phyloP scores from a whole-genome alignment of 2,797 vertebrate genomes.

The Oreochromis grahami region DNA sequence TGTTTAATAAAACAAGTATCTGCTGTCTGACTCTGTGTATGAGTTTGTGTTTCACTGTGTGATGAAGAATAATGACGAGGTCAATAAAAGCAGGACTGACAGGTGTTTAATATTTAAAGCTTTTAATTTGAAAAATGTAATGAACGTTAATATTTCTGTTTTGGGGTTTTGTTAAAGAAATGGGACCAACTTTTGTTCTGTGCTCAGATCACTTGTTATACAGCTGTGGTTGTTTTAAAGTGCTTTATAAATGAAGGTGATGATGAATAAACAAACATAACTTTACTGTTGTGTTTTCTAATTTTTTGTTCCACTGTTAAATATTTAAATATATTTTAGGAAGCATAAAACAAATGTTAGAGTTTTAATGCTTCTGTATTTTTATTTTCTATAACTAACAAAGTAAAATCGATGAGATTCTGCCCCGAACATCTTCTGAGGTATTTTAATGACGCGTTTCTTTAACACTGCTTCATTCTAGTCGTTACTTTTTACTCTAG shows the following conservation, averaged over 20 bases:
- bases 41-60: too few species aligned
- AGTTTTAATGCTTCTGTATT: not conserved
- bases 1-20: not conserved
- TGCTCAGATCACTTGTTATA: not conserved
- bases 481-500: accelerated
- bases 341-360: not conserved
- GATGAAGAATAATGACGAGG: too few species aligned
- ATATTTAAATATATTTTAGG: not conserved
- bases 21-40: not conserved
- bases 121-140: not conserved
- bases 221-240: not conserved
- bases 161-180: too few species aligned
- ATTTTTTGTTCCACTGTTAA: not conserved
- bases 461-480: accelerated
- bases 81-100: not conserved
- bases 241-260: not conserved
- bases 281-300: not conserved
- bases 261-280: not conserved
- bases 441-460: too few species aligned
- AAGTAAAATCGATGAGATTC: not conserved
- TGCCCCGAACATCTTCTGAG: too few species aligned
- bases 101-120: not conserved
- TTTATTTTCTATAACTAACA: not conserved
- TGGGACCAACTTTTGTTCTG: not conserved
- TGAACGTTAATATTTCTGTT: not conserved